Base-by-base conservation (phyloP, 2,113 vertebrate genomes). In the Bungarus multicinctus region DNA sequence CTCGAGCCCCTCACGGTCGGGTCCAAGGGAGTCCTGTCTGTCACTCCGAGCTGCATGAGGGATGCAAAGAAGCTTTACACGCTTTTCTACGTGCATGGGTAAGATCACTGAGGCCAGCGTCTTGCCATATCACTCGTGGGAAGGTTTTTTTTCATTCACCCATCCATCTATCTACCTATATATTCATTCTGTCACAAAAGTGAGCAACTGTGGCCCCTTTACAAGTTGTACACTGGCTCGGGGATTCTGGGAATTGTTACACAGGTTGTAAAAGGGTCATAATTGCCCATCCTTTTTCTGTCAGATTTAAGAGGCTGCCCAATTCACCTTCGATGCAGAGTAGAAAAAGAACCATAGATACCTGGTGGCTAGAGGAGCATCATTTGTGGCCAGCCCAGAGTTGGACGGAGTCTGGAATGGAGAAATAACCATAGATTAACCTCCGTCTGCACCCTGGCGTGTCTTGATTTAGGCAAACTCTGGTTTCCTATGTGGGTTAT, bases 71-170 rank as follows among this genome's bases (percentile, higher is more conserved):
- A 99, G 93, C 98, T 99, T 90, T 99, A 99, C 96, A 98, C 98
- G 0, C 98, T 99, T 92, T 99, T 99, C 96, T 99, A 99, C 47
- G 96, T 99, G 94, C 98, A 99, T 2, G 99, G 99, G 99, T 99
- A 96, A 98, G 98, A 94, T 20, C 47, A 52, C 45, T 50, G 45
- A 30, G 47, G 45, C 11, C 8, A 52, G 47, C 27, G 0, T n/a
- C 86, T 87, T 47, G 45, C 86, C 45, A 16, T 30, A 14, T 50
- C 45, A 12, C 85, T 50, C 34, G 18, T 39, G 69, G 69, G 69
- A 39, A 39, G 69, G 8, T 20, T 34, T 34, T n/a, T 74, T 34
- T 34, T 22, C 55, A 7, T 57, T 20, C 20, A 23, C 22, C 54
- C 54, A 55, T 22, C 54, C 54, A 55, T 22, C 54, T 57, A 6